Evolutionary conservation across 2,888 invertebrate genomes (phyloP).

Genomic region (Diaphora mendica): DNA sequence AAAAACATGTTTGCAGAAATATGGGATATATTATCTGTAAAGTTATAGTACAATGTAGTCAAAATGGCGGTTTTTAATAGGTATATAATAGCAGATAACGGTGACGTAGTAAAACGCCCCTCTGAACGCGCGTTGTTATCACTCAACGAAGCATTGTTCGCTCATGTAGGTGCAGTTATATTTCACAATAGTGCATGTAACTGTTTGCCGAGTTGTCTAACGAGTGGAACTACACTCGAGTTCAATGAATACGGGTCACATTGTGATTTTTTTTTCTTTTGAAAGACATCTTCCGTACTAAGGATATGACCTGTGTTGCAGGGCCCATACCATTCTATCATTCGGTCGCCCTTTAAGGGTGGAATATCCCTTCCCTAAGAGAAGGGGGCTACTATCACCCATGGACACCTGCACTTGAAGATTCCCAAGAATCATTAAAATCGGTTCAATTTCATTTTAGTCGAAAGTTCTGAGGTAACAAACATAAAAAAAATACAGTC

Average conservation of each 20-base stretch:
- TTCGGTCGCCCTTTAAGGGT: too few species aligned
- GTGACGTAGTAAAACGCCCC: slow-evolving; percentile 42
- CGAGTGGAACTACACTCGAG: neutral
- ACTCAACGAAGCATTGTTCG: slow-evolving; percentile 30
- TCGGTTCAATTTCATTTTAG: too few species aligned
- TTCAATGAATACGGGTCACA: neutral
- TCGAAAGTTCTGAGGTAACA: too few species aligned
- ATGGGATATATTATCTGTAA: slow-evolving; percentile 1
- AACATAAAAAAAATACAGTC: too few species aligned
- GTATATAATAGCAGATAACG: slow-evolving; percentile 11
- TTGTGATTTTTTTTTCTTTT: neutral
- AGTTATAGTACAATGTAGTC: neutral
- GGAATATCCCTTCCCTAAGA: too few species aligned
- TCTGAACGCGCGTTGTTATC: slow-evolving; percentile 29
- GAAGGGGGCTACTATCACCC: too few species aligned
- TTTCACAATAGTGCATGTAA: slow-evolving; percentile 14
- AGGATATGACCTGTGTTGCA: too few species aligned
- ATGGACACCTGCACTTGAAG: too few species aligned
- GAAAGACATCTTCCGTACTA: too few species aligned
- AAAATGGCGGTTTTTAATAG: slow-evolving; percentile 2
- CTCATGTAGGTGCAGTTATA: neutral
- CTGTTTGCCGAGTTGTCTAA: slow-evolving; percentile 3
- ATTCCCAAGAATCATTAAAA: too few species aligned
- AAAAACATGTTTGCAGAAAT: neutral
- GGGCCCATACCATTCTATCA: too few species aligned